A percentile compares a stretch with the other conserved stretches of the same genome.
These are phyloP conservation scores for Urechis unicinctus DNA, from an alignment of 2,888 invertebrate genomes.

Conservation along the genomic window DNA sequence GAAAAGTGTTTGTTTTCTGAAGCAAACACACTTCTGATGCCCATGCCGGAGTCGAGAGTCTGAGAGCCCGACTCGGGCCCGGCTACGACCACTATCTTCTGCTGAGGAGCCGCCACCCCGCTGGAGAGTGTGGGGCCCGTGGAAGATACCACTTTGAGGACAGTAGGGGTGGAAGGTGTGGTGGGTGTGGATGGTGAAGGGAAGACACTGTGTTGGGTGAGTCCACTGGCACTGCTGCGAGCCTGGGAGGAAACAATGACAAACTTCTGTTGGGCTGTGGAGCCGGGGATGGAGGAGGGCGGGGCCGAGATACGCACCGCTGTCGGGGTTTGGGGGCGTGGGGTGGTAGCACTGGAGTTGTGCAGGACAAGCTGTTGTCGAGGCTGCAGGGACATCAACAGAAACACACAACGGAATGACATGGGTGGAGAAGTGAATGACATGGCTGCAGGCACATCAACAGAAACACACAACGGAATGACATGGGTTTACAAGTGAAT, in stretches of 20 bases:
- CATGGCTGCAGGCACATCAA: too few species aligned
- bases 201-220: slow-evolving; percentile 3
- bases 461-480: too few species aligned
- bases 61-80: slow-evolving; percentile 16
- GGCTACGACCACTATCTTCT: slow-evolving; percentile 33
- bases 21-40: background rate
- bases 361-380: slow-evolving; percentile 9
- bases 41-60: slow-evolving; percentile 17
- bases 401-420: background rate
- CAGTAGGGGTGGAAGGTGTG: slow-evolving; percentile 1
- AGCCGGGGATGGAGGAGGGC: slow-evolving; percentile 20
- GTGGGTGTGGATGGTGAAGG: background rate
- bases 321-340: background rate
- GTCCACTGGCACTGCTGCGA: slow-evolving; percentile 17
- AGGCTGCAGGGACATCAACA: slow-evolving; percentile 1
- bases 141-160: slow-evolving; percentile 13
- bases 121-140: too few species aligned
- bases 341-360: slow-evolving; percentile 3
- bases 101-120: slow-evolving; percentile 12
- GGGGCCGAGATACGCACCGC: slow-evolving; percentile 13
- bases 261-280: slow-evolving; percentile 31
- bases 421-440: background rate
- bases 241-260: slow-evolving; percentile 38
- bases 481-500: too few species aligned
- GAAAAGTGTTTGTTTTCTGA: background rate